Base-by-base conservation (phyloP, 2,113 vertebrate species). In the Romanogobio albipinnatus region DNA sequence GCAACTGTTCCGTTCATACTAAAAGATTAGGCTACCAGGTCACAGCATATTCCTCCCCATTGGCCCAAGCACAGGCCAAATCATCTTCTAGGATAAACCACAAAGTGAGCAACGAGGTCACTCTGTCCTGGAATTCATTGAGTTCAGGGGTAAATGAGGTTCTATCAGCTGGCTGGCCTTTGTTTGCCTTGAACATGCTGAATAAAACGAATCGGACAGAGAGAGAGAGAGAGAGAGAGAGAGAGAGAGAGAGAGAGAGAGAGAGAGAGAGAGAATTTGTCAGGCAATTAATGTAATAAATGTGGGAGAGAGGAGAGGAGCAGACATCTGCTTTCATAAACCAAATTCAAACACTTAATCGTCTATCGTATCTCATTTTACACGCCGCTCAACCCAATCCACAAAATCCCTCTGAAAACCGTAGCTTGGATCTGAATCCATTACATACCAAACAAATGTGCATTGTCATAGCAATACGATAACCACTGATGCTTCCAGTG, bases 371-470 rank as follows among this genome's bases (percentile, higher is more conserved):
- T 90, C 91, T 92, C 75, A 49, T 81, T 86, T 87, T 83, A 77
- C 87, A 64, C 86, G 71, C 89, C 89, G 86, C 49, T 5, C 86
- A 47, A 84, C 85, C 71, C 88, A 92, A 87, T 86, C 87, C 88
- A 85, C 91, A 92, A 92, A 92, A 92, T 91, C 90, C 88, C 84
- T 49, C 76, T n/a, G 59, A 76, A 92, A 91, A 90, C 89, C 87
- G 3, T 78, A 2, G 79, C 84, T 88, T 85, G 90, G 86, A 90
- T 86, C 79, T 22, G 13, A 86, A 89, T 66, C 86, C 80, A 86
- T 90, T 53, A 56, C 79, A 81, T 62, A 64, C 89, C 84, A 92
- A 91, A 94, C 87, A 90, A 89, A 92, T 81, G 85, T 76, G 36
- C 26, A 89, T 92, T 88, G 77, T 91, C 86, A 58, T 17, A 64